Conservation (phyloP, 2,888 invertebrate species). For the Ennomos fuscantarius region DNA sequence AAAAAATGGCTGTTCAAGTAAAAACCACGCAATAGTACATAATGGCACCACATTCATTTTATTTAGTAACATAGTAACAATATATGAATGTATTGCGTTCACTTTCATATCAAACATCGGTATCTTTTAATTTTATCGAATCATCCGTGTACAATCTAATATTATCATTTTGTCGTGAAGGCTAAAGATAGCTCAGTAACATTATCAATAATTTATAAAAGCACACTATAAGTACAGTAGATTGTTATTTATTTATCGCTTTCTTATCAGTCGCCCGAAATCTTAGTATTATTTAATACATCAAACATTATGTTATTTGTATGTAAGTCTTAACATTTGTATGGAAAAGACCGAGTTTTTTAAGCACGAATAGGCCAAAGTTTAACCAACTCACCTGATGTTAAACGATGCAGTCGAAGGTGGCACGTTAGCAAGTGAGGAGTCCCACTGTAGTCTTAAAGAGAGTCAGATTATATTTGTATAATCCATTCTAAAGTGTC, state of each 20-base stretch:
- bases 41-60: neutral
- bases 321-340: too few species aligned
- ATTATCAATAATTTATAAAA: conserved; percentile 27
- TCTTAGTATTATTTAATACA: conserved; percentile 14
- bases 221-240: conserved; percentile 29
- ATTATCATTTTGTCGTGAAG: conserved; percentile 35
- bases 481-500: too few species aligned
- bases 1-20: too few species aligned
- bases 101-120: conserved; percentile 1
- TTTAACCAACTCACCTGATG: too few species aligned
- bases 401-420: too few species aligned
- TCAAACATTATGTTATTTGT: too few species aligned
- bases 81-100: neutral
- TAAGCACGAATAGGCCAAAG: too few species aligned
- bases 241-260: conserved; percentile 31
- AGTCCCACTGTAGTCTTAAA: too few species aligned
- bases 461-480: too few species aligned
- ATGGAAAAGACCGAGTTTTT: too few species aligned
- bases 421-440: too few species aligned
- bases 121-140: conserved; percentile 16
- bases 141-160: conserved; percentile 33
- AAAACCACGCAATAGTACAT: neutral
- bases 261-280: conserved; percentile 42
- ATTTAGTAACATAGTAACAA: conserved; percentile 6
- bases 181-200: conserved; percentile 36